phyloP scores from a whole-genome alignment of 1,140 invertebrate genomes.

The Eciton burchellii region DNA sequence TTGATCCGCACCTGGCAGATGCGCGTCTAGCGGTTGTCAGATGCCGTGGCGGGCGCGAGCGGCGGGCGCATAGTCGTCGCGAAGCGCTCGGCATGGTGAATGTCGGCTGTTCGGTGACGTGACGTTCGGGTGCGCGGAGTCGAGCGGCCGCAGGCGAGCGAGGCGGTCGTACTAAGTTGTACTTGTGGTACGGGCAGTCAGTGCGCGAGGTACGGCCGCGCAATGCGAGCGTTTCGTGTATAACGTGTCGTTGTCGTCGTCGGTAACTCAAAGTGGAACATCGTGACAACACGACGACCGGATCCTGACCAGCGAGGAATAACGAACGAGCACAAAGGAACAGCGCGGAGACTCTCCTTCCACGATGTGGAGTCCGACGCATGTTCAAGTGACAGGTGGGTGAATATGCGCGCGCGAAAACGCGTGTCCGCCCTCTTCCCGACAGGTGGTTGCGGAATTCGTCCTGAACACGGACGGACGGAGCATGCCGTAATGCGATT shows the following conservation, averaged over 20 bases:
- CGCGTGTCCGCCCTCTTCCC: background rate
- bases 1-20: conserved; percentile 34
- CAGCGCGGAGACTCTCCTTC: conserved; percentile 6
- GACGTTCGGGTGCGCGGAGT: conserved; percentile 14
- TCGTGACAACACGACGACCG: background rate
- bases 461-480: background rate
- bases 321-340: conserved; percentile 2
- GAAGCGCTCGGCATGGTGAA: conserved; percentile 23
- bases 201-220: conserved; percentile 19
- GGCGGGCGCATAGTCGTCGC: conserved; percentile 31
- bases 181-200: background rate
- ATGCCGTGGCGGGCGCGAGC: conserved; percentile 49
- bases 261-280: background rate
- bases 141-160: background rate
- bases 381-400: conserved; percentile 92
- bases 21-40: too few relatives aligned
- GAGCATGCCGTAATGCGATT: conserved; percentile 63
- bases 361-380: conserved; percentile 93
- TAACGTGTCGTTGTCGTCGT: conserved; percentile 1
- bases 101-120: background rate
- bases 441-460: conserved; percentile 59
- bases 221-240: conserved; percentile 47
- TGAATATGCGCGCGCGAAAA: conserved; percentile 1
- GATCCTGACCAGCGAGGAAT: too few relatives aligned
- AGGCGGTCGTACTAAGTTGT: background rate